These are phyloP conservation scores for Dolichopus griseipennis DNA, from an alignment of 2,888 invertebrate genomes.

Conservation along the genomic window DNA sequence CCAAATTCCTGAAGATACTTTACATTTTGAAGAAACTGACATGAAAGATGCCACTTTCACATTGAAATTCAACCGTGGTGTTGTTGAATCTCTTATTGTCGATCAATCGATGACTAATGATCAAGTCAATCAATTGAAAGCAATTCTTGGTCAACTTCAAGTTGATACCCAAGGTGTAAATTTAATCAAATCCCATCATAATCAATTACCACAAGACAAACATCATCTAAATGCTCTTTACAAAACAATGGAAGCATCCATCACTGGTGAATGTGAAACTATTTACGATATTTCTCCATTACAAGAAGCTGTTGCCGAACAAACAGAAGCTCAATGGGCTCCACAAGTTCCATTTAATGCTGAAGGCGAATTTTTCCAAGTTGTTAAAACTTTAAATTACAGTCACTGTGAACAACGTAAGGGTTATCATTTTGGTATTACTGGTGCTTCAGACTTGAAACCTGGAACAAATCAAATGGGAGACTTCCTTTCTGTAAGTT, in stretches of 20 bases:
- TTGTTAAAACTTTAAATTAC: constrained; percentile 60
- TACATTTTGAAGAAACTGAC: constrained; percentile 45
- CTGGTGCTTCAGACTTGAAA: constrained; percentile 48
- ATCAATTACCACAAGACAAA: constrained; percentile 44
- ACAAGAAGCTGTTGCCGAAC: constrained; percentile 48
- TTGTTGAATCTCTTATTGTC: constrained; percentile 51
- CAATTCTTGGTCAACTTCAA: constrained; percentile 60
- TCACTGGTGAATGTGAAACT: constrained; percentile 63
- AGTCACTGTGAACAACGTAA: constrained; percentile 54
- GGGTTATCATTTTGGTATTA: constrained; percentile 57
- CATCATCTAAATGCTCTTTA: constrained; percentile 50
- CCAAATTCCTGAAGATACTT: constrained; percentile 43
- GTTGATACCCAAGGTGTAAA: constrained; percentile 54
- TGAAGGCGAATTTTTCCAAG: constrained; percentile 49
- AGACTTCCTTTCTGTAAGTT: constrained; percentile 46
- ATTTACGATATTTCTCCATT: constrained; percentile 58
- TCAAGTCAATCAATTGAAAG: constrained; percentile 61
- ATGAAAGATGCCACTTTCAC: constrained; percentile 48
- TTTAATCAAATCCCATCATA: constrained; percentile 44
- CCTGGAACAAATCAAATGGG: constrained; percentile 45
- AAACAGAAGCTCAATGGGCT: constrained; percentile 48
- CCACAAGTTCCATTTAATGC: constrained; percentile 43
- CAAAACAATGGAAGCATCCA: constrained; percentile 61
- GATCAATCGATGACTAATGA: constrained; percentile 49
- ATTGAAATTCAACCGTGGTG: constrained; percentile 52